Conservation (phyloP, 2,888 invertebrate species). For the Drosophila diplacantha region DNA sequence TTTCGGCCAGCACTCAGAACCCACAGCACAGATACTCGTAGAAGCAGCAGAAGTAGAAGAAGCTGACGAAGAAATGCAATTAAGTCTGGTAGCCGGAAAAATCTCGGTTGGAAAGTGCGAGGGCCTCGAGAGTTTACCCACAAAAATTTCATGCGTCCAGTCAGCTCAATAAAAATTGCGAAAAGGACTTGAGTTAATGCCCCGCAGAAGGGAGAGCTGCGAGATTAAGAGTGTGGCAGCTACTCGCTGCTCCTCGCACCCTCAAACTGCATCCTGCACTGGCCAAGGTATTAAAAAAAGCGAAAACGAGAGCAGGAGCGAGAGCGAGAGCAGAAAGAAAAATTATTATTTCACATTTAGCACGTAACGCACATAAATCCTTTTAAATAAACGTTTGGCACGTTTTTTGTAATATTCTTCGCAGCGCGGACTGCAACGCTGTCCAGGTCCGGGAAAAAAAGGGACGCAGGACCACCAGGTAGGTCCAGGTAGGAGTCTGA, state of each 20-base stretch:
- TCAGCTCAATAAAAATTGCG: constrained; percentile 66
- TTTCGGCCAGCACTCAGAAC: constrained; percentile 63
- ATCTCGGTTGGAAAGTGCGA: constrained; percentile 46
- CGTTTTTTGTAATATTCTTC: constrained; percentile 69
- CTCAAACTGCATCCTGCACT: constrained; percentile 51
- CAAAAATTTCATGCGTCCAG: constrained; percentile 67
- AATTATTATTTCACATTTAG: constrained; percentile 73
- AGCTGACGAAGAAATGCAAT: constrained; percentile 56
- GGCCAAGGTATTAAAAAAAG: constrained; percentile 53
- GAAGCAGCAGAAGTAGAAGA: neutral
- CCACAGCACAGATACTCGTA: constrained; percentile 27
- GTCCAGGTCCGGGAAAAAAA: constrained; percentile 11
- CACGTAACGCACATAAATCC: constrained; percentile 74
- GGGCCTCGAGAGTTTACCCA: constrained; percentile 39
- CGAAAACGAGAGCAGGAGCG: neutral
- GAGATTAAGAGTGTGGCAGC: constrained; percentile 11
- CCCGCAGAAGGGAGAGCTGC: constrained; percentile 8
- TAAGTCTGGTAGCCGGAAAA: constrained; percentile 52
- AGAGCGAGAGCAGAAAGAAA: constrained; percentile 45
- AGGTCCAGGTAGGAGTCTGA: constrained; percentile 15
- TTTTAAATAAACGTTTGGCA: constrained; percentile 75
- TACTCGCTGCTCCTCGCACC: neutral
- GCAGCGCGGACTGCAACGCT: constrained; percentile 31
- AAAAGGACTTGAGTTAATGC: constrained; percentile 69
- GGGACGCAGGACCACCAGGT: constrained; percentile 25